Percentiles rank a stretch among this genome's conserved stretches.
Conservation (phyloP, 2,797 vertebrate genomes). For the Ceryle rudis region DNA sequence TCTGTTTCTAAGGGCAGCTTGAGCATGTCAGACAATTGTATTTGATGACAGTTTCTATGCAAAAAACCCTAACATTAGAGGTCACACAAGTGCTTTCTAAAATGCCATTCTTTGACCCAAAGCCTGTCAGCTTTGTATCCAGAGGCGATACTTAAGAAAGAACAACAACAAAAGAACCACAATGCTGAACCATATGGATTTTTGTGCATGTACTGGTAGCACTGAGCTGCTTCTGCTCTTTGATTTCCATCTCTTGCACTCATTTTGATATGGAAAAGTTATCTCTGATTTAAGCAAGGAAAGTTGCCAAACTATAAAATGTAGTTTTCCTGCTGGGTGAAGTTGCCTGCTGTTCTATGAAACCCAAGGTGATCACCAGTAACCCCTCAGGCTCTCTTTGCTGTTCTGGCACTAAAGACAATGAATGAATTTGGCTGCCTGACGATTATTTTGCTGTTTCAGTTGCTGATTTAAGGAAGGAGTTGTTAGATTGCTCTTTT, state of each 20-base stretch:
- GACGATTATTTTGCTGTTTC: background rate
- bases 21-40: background rate
- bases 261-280: background rate
- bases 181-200: fast-evolving
- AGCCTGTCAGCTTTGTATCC: background rate
- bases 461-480: background rate
- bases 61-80: fast-evolving
- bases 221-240: background rate
- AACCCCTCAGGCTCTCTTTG: slow-evolving; percentile 21
- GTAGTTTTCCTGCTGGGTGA: background rate
- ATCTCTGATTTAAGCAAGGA: background rate
- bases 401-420: slow-evolving; percentile 38
- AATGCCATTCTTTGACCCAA: background rate
- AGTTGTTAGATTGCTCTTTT: background rate
- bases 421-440: background rate
- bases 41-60: background rate
- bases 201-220: background rate
- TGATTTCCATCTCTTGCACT: background rate
- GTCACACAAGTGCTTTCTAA: background rate
- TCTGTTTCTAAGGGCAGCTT: background rate
- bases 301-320: background rate
- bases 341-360: background rate
- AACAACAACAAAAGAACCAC: background rate
- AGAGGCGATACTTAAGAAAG: background rate
- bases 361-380: background rate